A percentile compares a stretch with the other conserved stretches of the same genome.
These are phyloP conservation scores for Sciaenops ocellatus DNA, from an alignment of 2,797 vertebrate species.

Conservation along the genomic window DNA sequence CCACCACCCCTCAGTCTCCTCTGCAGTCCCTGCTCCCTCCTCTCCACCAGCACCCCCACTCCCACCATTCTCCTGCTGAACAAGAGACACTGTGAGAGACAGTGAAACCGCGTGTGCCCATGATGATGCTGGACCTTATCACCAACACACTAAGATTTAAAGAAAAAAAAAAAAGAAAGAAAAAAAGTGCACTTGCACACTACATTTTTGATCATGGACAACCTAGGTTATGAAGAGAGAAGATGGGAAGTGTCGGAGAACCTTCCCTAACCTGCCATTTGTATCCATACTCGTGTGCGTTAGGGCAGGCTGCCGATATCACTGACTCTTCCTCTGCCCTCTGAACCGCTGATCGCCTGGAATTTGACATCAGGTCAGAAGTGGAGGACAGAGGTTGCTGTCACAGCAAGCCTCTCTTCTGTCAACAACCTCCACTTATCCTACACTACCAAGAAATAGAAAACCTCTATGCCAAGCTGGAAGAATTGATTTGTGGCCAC, in stretches of 20 bases:
- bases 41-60: constrained; percentile 87
- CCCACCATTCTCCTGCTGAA: constrained; percentile 86
- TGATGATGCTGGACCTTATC: constrained; percentile 76
- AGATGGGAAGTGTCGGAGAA: constrained; percentile 39
- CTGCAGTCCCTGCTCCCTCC: constrained; percentile 90
- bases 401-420: constrained; percentile 56
- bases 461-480: constrained; percentile 73
- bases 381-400: constrained; percentile 50
- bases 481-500: constrained; percentile 74
- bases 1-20: constrained; percentile 90
- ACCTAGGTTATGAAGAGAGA: constrained; percentile 44
- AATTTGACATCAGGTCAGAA: constrained; percentile 41
- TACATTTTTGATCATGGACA: constrained; percentile 68
- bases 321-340: constrained; percentile 57
- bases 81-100: constrained; percentile 93
- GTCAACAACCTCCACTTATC: constrained; percentile 58
- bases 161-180: neutral
- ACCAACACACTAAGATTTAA: constrained; percentile 51
- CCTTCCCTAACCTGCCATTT: constrained; percentile 57
- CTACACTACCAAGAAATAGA: constrained; percentile 65
- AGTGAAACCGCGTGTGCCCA: constrained; percentile 76
- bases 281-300: constrained; percentile 52
- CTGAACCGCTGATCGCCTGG: constrained; percentile 47
- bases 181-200: constrained; percentile 52
- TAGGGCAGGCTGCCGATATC: constrained; percentile 47